Evolutionary conservation across 2,888 invertebrate genomes (phyloP), one percentile per base, ranked within the genome.

Genomic region (Rotaria macrura): DNA sequence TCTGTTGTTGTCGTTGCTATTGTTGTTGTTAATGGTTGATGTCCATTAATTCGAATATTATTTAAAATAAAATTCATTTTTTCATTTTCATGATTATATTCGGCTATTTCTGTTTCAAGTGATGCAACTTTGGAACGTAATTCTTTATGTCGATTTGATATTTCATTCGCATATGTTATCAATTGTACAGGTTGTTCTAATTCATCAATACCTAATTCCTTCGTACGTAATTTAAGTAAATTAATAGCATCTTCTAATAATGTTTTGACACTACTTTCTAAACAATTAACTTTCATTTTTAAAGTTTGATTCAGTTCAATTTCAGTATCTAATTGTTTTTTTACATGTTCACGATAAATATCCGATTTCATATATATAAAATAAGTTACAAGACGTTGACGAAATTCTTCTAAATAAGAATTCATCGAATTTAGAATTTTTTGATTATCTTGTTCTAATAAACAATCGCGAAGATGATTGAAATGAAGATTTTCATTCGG

Each of bases 171-270:
- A 38, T 57, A 86, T 34, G 72, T 40, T 55, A 86, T 79, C 14
- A 86, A 55, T 83, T 86, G 74, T 23, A n/a, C 72, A 10, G 86
- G 84, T 40, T 54, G 38, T 83, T 86, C 47, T 47, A 86, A 49
- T 43, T 86, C 79, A 38, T 84, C 72, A 34, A 86, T 83, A 34
- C 86, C 86, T 65, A 86, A 74, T 54, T 86, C 79, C 23, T 54
- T 49, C 17, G 86, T 84, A 49, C 84, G 72, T 57, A 79, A 74
- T 85, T 86, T 86, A 20, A 86, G 29, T 57, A 86, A 83, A 79
- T 23, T 23, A 20, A 86, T 85, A 40, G 74, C 84, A 12, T 84
- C 54, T 47, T 86, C 84, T 38, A 86, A 14, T 38, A 86, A 38
- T 5, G 25, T 5, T 47, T 84, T 84, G 20, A 74, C 84, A 43